Evolutionary conservation across 2,888 invertebrate genomes (phyloP), one percentile per base, ranked within the genome.

Genomic region (Hymenopus coronatus): DNA sequence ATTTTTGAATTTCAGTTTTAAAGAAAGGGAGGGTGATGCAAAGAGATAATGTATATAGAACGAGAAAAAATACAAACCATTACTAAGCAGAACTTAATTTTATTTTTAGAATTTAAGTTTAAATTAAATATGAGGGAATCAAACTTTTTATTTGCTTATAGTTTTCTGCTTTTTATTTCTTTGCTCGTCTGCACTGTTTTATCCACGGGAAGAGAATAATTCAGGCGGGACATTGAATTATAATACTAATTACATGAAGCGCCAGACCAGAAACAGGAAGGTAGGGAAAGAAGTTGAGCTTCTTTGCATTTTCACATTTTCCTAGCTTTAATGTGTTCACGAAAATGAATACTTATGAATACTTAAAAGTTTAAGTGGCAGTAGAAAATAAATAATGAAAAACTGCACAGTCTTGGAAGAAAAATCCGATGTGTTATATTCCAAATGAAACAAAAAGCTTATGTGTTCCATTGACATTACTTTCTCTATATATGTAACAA

Each of bases 101-200:
- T 81, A 86, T 86, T 86, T 70, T 20, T 86, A 54, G 70, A 86
- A 86, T 86, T 81, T 86, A 81, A 86, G 81, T 86, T 70, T 86
- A 86, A 70, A 86, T 86, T 86, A 86, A 81, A 86, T 81, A 28
- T 28, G 81, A 86, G 27, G 28, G n/a, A 86, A 86, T 86, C 86
- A 70, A 54, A 86, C 86, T 86, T 86, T 70, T 81, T 54, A 81
- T 70, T 70, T 70, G 54, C 54, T 70, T 70, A 20, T 70, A 70
- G 54, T 70, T 28, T 33, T 85, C 12, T 27, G 12, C 14, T n/a
- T 70, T 85, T 54, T 54, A 54, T 54, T 86, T 28, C 28, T 2
- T 7, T 86, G 54, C 54, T 15, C 54, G 54, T 70, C 20, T 70
- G 20, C 54, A 70, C 2, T 20, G 54, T 70, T 70, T 70, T 70